These are phyloP conservation scores for Otocyon megalotis DNA, from an alignment of 2,113 vertebrate species.

Conservation along the genomic window DNA sequence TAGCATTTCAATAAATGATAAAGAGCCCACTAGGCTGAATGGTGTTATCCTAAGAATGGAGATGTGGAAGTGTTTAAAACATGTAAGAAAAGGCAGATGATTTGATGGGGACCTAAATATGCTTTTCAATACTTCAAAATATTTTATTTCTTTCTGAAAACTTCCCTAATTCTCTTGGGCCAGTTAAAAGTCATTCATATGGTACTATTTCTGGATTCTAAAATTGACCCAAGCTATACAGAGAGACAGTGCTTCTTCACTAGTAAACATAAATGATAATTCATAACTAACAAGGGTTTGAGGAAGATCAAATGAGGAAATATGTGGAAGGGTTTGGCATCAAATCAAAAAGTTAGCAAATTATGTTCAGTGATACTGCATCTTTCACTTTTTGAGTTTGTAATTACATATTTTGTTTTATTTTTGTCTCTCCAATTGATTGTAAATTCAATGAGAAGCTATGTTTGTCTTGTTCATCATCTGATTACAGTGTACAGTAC, in stretches of 20 bases:
- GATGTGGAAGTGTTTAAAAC: background rate
- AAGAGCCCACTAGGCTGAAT: background rate
- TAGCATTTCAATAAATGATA: background rate
- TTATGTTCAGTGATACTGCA: background rate
- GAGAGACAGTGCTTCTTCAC: background rate
- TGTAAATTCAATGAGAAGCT: background rate
- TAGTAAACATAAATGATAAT: background rate
- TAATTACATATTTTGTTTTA: background rate
- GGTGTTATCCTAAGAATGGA: background rate
- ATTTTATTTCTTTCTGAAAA: background rate
- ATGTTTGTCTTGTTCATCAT: background rate
- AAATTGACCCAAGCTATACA: background rate
- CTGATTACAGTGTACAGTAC: background rate
- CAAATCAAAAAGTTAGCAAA: too few relatives aligned
- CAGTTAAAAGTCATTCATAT: background rate
- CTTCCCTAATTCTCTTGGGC: background rate
- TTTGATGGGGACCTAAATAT: background rate
- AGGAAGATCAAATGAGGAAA: background rate
- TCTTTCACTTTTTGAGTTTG: background rate
- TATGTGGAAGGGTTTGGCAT: background rate
- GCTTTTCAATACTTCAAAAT: background rate
- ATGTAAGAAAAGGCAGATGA: background rate
- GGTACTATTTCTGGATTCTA: background rate
- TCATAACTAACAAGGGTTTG: background rate
- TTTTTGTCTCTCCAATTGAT: slow-evolving; percentile 32